Evolutionary conservation across 1,140 invertebrate species (phyloP).

Genomic region (Neodiprion lecontei): DNA sequence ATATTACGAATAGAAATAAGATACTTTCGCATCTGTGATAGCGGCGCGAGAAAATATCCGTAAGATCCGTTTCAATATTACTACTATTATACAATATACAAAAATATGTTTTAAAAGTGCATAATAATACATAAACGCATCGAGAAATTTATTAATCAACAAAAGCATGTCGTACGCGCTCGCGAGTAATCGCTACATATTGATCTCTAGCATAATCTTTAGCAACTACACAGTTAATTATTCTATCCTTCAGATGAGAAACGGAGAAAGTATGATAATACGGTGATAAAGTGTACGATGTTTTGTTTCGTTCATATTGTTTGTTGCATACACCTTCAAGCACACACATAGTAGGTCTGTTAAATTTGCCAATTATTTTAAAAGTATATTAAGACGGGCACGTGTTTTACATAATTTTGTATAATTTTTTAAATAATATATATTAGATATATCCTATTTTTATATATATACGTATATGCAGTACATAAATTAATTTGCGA

Average conservation of each 20-base stretch:
- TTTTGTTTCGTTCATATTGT: conserved; percentile 16
- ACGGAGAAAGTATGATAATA: background rate
- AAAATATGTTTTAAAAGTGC: background rate
- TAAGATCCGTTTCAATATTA: background rate
- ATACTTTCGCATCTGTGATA: background rate
- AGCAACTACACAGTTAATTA: background rate
- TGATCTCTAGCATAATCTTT: background rate
- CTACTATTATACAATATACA: background rate
- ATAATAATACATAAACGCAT: background rate
- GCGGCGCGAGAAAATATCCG: background rate
- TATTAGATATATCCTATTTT: conserved; percentile 23
- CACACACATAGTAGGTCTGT: conserved; percentile 19
- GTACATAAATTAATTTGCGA: conserved; percentile 21
- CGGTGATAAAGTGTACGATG: conserved; percentile 54
- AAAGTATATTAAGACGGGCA: background rate
- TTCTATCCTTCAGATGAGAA: background rate
- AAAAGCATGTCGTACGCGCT: background rate
- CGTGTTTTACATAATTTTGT: background rate
- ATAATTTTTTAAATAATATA: conserved; percentile 14
- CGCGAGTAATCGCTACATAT: background rate
- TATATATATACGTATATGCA: conserved; percentile 14
- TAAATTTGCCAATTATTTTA: background rate
- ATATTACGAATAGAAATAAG: background rate
- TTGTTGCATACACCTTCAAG: conserved; percentile 31
- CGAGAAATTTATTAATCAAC: background rate